phyloP scores from a whole-genome alignment of 2,888 invertebrate genomes.

The Autographa gamma region DNA sequence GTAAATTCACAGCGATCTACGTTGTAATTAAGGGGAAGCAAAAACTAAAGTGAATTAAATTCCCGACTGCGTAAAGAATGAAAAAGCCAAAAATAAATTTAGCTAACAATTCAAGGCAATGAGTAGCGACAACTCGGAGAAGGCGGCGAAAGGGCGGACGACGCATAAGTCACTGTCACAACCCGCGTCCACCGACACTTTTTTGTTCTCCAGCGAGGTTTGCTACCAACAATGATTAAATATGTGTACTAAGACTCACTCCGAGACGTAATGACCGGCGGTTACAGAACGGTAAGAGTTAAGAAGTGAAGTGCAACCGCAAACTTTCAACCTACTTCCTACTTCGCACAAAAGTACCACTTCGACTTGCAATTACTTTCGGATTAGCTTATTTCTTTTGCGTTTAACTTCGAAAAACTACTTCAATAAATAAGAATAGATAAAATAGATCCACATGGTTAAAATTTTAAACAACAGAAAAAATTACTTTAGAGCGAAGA shows the following conservation, averaged over 20 bases:
- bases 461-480: neutral
- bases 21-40: conserved; percentile 31
- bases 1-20: conserved; percentile 17
- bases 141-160: conserved; percentile 77
- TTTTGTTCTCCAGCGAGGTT: conserved; percentile 77
- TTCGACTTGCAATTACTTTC: conserved; percentile 20
- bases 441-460: neutral
- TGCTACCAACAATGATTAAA: conserved; percentile 75
- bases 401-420: neutral
- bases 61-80: conserved; percentile 32
- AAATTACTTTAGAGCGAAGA: no score
- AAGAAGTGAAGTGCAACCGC: conserved; percentile 26
- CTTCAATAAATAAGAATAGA: neutral
- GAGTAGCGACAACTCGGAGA: conserved; percentile 78
- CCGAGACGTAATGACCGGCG: conserved; percentile 39
- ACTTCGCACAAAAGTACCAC: conserved; percentile 13
- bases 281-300: conserved; percentile 19
- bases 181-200: conserved; percentile 74
- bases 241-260: conserved; percentile 54
- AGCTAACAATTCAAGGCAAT: conserved; percentile 75
- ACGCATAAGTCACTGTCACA: conserved; percentile 86
- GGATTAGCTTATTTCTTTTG: conserved; percentile 19
- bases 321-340: conserved; percentile 17
- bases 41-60: conserved; percentile 35
- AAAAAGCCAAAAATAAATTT: conserved; percentile 65